phyloP scores from a whole-genome alignment of 2,797 vertebrate genomes.

The Bovichtus variegatus region DNA sequence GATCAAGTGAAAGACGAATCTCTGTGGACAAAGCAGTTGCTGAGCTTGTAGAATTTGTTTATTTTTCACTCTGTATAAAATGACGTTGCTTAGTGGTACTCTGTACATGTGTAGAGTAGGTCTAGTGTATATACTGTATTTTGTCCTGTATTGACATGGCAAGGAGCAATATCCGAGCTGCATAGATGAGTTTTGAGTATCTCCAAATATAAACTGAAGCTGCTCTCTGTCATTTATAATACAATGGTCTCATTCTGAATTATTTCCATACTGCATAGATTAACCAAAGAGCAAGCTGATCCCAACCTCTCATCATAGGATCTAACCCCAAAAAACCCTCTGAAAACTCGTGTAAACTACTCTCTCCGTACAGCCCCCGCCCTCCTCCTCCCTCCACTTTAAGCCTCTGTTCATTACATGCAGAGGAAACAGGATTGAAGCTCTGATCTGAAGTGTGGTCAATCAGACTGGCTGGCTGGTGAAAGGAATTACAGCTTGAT shows the following conservation, averaged over 20 bases:
- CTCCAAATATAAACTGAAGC: neutral
- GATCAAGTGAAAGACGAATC: no score
- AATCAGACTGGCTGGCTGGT: conserved; percentile 72
- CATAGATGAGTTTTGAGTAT: no score
- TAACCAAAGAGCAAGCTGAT: conserved; percentile 52
- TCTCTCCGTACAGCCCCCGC: conserved; percentile 9
- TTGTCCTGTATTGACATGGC: neutral
- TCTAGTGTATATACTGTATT: neutral
- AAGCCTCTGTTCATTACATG: conserved; percentile 80
- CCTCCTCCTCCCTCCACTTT: conserved; percentile 48
- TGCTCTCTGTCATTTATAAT: neutral
- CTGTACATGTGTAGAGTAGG: neutral
- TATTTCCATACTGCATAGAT: conserved; percentile 43
- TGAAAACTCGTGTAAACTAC: conserved; percentile 52
- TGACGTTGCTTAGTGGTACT: neutral
- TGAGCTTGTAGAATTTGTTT: no score
- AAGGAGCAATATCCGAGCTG: neutral
- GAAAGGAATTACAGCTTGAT: conserved; percentile 78
- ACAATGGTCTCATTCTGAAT: neutral
- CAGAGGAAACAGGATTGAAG: conserved; percentile 75
- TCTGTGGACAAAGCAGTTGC: no score
- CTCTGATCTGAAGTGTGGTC: conserved; percentile 77
- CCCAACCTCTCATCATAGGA: conserved; percentile 39
- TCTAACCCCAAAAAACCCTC: conserved; percentile 32
- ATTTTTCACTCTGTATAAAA: neutral